Conservation (phyloP, 2,113 vertebrate genomes). For the Panurus biarmicus region DNA sequence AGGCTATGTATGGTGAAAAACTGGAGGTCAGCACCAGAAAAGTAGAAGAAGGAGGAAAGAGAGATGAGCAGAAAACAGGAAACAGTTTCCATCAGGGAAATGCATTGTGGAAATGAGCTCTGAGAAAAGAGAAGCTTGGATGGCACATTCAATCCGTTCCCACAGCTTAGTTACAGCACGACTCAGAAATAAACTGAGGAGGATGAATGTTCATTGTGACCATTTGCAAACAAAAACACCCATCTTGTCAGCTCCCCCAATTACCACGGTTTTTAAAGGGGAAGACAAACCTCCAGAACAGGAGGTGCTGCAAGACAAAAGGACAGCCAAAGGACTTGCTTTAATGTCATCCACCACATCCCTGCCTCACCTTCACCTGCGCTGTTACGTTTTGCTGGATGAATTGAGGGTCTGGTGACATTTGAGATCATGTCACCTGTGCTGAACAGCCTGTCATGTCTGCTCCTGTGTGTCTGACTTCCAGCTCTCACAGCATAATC, state of each 20-base stretch:
- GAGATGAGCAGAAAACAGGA: neutral
- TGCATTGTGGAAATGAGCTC: neutral
- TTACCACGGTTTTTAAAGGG: neutral
- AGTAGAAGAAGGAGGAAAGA: neutral
- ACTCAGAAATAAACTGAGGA: conserved; percentile 13
- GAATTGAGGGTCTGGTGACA: neutral
- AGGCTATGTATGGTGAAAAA: neutral
- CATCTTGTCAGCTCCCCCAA: neutral
- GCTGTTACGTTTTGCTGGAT: fast-evolving
- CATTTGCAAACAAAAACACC: neutral
- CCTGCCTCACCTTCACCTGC: neutral
- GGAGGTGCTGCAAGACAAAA: neutral
- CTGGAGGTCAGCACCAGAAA: neutral
- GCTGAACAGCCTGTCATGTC: neutral
- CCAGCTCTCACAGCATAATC: neutral
- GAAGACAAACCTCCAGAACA: neutral
- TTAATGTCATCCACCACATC: neutral
- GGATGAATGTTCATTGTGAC: neutral
- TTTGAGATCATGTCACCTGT: neutral
- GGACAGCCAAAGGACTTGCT: neutral
- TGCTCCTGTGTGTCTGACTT: neutral
- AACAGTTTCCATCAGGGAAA: neutral
- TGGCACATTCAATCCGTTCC: neutral
- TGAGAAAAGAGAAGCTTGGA: neutral
- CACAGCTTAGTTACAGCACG: neutral